phyloP scores from a whole-genome alignment of 2,113 vertebrate genomes.

The Oncorhynchus kisutch region DNA sequence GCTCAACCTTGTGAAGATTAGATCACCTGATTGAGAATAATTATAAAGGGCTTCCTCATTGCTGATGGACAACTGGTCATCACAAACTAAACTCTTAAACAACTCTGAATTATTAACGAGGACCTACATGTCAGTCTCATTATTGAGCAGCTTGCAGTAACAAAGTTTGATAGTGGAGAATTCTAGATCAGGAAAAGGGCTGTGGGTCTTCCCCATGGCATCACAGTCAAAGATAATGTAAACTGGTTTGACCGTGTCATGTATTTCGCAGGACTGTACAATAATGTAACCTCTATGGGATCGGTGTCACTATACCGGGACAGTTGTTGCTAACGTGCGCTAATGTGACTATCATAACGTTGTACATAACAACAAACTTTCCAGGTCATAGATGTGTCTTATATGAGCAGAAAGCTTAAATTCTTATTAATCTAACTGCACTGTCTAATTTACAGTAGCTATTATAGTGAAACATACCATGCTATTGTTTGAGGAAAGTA shows the following conservation, averaged over 20 bases:
- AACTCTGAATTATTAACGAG: slow-evolving; percentile 60
- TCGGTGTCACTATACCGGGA: no score
- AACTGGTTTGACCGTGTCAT: not conserved
- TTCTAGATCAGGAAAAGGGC: slow-evolving; percentile 5
- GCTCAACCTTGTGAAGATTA: not conserved
- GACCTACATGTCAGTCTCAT: slow-evolving; percentile 64
- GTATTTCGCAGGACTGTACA: not conserved
- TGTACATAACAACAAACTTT: no score
- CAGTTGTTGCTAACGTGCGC: no score
- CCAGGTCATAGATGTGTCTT: no score
- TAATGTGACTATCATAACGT: no score
- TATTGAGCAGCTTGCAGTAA: slow-evolving; percentile 53
- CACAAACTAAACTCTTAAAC: slow-evolving; percentile 22
- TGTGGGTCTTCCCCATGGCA: not conserved
- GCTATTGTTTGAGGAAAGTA: no score
- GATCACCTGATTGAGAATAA: not conserved
- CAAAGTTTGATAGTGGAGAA: slow-evolving; percentile 33
- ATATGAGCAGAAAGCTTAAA: no score
- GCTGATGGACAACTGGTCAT: not conserved
- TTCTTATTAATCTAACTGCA: no score
- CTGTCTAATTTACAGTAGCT: no score
- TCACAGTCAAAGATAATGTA: not conserved
- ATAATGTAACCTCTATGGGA: no score
- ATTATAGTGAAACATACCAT: no score
- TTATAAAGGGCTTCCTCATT: not conserved